Conservation (phyloP, 2,797 vertebrate genomes). For the Molossus alvarezi region DNA sequence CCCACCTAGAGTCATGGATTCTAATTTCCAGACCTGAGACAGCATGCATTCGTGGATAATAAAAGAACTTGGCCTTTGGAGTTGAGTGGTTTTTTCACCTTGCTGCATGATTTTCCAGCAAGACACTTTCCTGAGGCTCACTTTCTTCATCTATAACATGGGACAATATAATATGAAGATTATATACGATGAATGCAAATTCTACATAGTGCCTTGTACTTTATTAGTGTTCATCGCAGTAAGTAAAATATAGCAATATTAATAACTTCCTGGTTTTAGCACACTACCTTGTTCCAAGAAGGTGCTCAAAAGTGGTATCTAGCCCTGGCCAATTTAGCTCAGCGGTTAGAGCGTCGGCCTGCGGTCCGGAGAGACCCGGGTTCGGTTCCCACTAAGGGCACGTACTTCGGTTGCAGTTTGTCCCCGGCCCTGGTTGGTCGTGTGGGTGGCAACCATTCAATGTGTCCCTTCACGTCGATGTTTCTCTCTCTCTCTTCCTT, state of each 20-base stretch:
- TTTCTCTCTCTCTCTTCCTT: too few species aligned
- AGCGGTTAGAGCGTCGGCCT: too few species aligned
- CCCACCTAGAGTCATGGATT: neutral
- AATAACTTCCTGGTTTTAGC: slow-evolving; percentile 9
- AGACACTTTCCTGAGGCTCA: neutral
- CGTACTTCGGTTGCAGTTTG: too few species aligned
- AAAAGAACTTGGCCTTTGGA: neutral
- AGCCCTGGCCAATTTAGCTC: too few species aligned
- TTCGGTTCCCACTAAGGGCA: too few species aligned
- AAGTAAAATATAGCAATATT: slow-evolving; percentile 11
- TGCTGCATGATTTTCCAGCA: neutral
- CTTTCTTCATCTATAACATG: neutral
- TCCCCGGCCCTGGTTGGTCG: too few species aligned
- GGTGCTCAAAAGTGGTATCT: neutral
- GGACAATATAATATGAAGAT: neutral
- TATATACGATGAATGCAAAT: neutral
- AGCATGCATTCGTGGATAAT: neutral
- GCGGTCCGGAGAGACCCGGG: too few species aligned
- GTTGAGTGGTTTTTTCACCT: neutral
- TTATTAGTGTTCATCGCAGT: slow-evolving; percentile 13
- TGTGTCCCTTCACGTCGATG: too few species aligned
- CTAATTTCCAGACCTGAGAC: neutral
- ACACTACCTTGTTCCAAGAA: neutral
- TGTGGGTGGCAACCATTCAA: too few species aligned
- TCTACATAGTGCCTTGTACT: neutral